These are phyloP conservation scores for Calephelis virginiensis DNA, from an alignment of 1,140 invertebrate genomes.

Conservation along the genomic window DNA sequence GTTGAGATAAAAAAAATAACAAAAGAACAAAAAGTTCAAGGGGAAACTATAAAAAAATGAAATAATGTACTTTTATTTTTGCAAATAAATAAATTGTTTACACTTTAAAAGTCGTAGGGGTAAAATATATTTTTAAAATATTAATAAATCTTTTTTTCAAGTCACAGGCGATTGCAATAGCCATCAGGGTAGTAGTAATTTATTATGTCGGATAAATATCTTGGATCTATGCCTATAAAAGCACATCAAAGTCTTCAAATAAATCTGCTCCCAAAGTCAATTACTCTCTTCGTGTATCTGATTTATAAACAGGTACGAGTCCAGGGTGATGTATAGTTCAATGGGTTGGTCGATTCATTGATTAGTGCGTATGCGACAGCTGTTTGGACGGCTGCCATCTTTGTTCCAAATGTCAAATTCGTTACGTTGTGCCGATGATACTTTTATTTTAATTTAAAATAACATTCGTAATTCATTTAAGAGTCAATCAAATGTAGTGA, in stretches of 20 bases:
- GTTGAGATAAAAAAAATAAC: no score
- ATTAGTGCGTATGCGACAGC: conserved; percentile 33
- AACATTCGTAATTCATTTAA: conserved; percentile 18
- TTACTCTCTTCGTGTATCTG: conserved; percentile 2
- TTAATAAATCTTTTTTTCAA: no score
- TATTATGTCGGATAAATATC: no score
- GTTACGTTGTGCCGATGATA: conserved; percentile 28
- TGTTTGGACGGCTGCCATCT: conserved; percentile 38
- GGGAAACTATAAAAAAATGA: no score
- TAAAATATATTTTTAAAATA: no score
- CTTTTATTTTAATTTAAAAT: conserved; percentile 22
- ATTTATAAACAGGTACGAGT: conserved; percentile 18
- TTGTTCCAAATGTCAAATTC: conserved; percentile 41
- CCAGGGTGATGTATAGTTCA: conserved; percentile 28
- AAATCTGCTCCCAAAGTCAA: not conserved
- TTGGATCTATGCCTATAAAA: no score
- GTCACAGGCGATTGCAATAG: no score
- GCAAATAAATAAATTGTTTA: no score
- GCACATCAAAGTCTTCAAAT: conserved; percentile 2
- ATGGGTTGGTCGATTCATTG: conserved; percentile 39
- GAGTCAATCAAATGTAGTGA: not conserved
- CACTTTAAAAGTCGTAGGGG: no score
- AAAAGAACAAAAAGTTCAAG: no score
- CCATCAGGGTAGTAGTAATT: not conserved
- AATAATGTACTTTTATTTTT: no score